A percentile compares a stretch with the other conserved stretches of the same genome.
Conservation (phyloP, 2,113 vertebrate genomes). For the Chelonoidis abingdonii region DNA sequence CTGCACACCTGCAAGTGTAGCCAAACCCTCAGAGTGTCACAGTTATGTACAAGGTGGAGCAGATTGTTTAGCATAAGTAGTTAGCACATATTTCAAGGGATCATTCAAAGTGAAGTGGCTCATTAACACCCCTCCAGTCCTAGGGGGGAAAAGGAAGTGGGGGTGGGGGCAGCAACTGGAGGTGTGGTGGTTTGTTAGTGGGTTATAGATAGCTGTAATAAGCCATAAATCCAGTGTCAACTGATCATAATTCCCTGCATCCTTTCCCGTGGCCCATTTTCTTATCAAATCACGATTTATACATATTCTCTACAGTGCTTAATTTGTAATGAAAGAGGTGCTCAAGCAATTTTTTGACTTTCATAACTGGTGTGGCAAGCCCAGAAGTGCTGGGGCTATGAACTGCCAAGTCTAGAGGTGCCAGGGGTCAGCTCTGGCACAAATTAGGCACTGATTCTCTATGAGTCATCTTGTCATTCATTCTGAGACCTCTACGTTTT, state of each 20-base stretch:
- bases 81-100: neutral
- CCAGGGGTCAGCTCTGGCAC: no score
- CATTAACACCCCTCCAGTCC: neutral
- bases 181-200: neutral
- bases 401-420: no score
- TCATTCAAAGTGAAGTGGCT: neutral
- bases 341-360: no score
- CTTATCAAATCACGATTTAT: neutral
- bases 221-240: neutral
- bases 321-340: no score
- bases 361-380: no score
- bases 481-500: neutral
- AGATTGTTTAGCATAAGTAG: neutral
- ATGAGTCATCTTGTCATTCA: neutral
- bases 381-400: no score
- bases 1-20: no score
- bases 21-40: neutral
- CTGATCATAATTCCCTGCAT: neutral
- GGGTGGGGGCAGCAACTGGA: neutral
- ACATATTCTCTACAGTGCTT: neutral
- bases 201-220: neutral
- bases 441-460: no score
- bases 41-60: neutral
- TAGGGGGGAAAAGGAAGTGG: neutral
- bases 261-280: neutral